Evolutionary conservation across 1,140 invertebrate genomes (phyloP), one percentile per base, ranked within the genome.

Genomic region (Calliopsis andreniformis): DNA sequence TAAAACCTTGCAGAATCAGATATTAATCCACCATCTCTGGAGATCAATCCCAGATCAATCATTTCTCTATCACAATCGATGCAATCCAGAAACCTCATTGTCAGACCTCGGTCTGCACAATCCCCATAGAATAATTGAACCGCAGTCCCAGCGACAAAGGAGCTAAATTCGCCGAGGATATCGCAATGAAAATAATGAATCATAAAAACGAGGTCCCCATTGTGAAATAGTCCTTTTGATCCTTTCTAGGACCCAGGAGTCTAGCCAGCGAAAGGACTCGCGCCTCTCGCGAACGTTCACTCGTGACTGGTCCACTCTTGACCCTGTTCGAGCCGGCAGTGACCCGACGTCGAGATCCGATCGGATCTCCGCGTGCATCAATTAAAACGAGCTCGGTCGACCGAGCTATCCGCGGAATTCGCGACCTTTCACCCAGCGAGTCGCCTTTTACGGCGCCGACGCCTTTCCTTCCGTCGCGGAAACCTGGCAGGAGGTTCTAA

Each of bases 341-440:
- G 55, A 72, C 68, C 47, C 55, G 7, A 28, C 43, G 75, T 43
- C 66, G n/a, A 61, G 77, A 76, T 79, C 43, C 35, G 61, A 64
- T 73, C 58, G 20, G 8, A 20, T 43, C 58, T 30, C 12, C 20
- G 4, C 20, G 14, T n/a, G 25, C 12, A 56, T 49, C 64, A 56
- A 56, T 76, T 76, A 76, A 69, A 68, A 39, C 59, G 43, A 35
- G 28, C 25, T 28, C 43, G 61, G 28, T 64, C 28, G 43, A 69
- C 61, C 32, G 61, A 71, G n/a, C 16, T 62, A 53, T 58, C n/a
- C 53, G 58, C 20, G 47, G 47, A 76, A 72, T 78, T 28, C 18
- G 7, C 20, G 51, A 72, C 76, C 76, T 75, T 58, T 80, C 39
- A 10, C 20, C 35, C 35, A 39, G 45, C 67, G 64, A 64, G 59